These are phyloP conservation scores for Thunnus thynnus DNA, from an alignment of 2,113 vertebrate genomes.

Conservation along the genomic window DNA sequence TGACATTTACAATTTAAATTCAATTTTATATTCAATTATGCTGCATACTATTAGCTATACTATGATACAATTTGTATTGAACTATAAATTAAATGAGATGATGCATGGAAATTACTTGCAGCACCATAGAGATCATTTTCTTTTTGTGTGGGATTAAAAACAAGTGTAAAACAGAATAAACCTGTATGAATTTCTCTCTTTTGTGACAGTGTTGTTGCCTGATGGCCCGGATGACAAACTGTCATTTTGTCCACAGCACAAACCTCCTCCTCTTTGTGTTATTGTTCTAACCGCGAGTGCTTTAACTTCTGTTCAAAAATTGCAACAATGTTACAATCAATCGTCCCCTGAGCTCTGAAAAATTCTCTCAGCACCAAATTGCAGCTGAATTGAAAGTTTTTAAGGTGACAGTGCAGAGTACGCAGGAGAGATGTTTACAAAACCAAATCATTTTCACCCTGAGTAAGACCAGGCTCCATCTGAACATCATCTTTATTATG, in stretches of 20 bases:
- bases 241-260: conserved; percentile 1
- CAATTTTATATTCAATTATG: too few relatives aligned
- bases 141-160: too few relatives aligned
- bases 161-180: neutral
- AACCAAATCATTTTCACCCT: neutral
- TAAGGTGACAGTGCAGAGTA: neutral
- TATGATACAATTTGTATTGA: too few relatives aligned
- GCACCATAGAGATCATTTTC: too few relatives aligned
- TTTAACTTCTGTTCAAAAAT: conserved; percentile 14
- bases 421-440: neutral
- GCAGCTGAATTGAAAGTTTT: conserved; percentile 20
- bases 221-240: neutral
- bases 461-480: too few relatives aligned
- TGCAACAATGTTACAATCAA: conserved; percentile 11
- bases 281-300: conserved; percentile 2
- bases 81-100: too few relatives aligned
- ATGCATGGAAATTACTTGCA: too few relatives aligned
- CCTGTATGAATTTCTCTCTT: too few relatives aligned
- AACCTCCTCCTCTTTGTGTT: conserved; percentile 10
- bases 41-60: too few relatives aligned
- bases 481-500: neutral
- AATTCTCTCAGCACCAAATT: conserved; percentile 15
- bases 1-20: too few relatives aligned
- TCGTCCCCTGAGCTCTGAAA: conserved; percentile 32
- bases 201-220: neutral